Evolutionary conservation across 2,888 invertebrate species (phyloP).

Genomic region (Dryadula phaetusa): DNA sequence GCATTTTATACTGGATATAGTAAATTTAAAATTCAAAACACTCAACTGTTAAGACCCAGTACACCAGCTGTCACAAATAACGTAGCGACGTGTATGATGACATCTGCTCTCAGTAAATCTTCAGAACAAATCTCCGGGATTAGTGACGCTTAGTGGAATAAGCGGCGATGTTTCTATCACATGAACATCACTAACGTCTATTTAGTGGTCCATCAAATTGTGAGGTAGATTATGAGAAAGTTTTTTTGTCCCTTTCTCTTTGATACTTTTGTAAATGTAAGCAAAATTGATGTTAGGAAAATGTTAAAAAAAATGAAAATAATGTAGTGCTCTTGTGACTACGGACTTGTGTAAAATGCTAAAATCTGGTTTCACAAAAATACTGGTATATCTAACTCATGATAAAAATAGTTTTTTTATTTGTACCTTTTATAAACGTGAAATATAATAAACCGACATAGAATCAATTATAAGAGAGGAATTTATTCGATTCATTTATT

Average conservation of each 20-base stretch:
- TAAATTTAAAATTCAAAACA: background rate
- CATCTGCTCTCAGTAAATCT: constrained; percentile 75
- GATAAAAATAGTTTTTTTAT: too few relatives aligned
- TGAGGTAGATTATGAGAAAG: background rate
- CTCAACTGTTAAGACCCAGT: constrained; percentile 9
- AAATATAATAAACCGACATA: too few relatives aligned
- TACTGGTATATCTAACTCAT: too few relatives aligned
- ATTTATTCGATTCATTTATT: too few relatives aligned
- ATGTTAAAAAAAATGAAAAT: too few relatives aligned
- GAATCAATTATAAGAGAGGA: too few relatives aligned
- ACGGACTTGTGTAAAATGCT: too few relatives aligned
- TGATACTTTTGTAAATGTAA: background rate
- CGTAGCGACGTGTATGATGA: constrained; percentile 50
- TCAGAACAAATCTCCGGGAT: constrained; percentile 57
- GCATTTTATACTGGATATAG: background rate
- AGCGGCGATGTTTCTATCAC: constrained; percentile 23
- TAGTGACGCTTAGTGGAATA: constrained; percentile 48
- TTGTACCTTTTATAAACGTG: too few relatives aligned
- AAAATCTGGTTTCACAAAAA: too few relatives aligned
- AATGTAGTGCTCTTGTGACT: too few relatives aligned
- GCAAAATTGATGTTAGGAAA: background rate
- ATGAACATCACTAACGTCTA: constrained; percentile 27
- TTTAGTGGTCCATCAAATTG: constrained; percentile 22
- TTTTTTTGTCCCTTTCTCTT: too few relatives aligned
- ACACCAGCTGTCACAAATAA: constrained; percentile 49